These are phyloP conservation scores for Megalops cyprinoides DNA, from an alignment of 2,797 vertebrate species.

Conservation along the genomic window DNA sequence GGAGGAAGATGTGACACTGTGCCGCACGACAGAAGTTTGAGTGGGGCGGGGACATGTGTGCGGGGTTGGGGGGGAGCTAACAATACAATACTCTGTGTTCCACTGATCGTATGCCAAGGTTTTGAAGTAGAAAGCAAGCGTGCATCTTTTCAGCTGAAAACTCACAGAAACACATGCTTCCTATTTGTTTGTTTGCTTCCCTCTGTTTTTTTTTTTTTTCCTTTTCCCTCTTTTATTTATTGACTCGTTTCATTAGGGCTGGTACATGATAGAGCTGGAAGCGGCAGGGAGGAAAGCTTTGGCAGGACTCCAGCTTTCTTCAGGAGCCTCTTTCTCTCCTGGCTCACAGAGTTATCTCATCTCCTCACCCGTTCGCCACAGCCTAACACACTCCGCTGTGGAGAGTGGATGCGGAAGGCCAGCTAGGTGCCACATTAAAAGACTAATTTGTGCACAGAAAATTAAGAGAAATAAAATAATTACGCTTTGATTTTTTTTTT, in stretches of 20 bases:
- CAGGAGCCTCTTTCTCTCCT: constrained; percentile 62
- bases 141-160: constrained; percentile 73
- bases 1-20: constrained; percentile 65
- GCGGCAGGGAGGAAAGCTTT: constrained; percentile 73
- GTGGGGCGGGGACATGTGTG: background rate
- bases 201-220: constrained; percentile 52
- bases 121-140: constrained; percentile 77
- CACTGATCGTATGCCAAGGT: constrained; percentile 78
- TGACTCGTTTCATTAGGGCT: constrained; percentile 74
- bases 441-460: constrained; percentile 49
- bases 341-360: constrained; percentile 73
- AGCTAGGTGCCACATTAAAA: constrained; percentile 41
- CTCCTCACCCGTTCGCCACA: constrained; percentile 69
- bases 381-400: constrained; percentile 58
- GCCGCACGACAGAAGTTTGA: constrained; percentile 58
- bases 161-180: constrained; percentile 40
- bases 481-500: constrained; percentile 29
- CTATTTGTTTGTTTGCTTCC: constrained; percentile 58
- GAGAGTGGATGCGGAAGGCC: constrained; percentile 47
- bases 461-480: constrained; percentile 38
- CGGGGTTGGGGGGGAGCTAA: constrained; percentile 55
- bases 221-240: constrained; percentile 59
- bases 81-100: constrained; percentile 69
- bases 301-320: constrained; percentile 69
- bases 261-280: constrained; percentile 69